Base-by-base conservation (phyloP, 2,113 vertebrate genomes). In the Myrmophylax atrothorax region DNA sequence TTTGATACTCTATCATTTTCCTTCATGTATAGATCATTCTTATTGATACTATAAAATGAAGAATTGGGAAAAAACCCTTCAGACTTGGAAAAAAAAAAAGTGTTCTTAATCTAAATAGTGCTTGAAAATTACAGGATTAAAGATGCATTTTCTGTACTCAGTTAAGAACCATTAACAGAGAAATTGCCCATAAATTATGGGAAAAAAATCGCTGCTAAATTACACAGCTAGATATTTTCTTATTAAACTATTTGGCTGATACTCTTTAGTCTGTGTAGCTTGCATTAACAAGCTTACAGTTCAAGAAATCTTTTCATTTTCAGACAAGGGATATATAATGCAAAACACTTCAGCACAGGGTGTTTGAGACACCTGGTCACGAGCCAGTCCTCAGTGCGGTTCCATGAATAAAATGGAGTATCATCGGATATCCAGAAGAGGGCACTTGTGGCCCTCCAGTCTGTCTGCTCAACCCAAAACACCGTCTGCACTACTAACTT, bases 391-490 rank as follows among this genome's bases (percentile, higher is more conserved):
- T 77, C 74, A 23, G 10, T 37, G 22, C 55, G 68, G 16, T 55
- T 75, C 76, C 74, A 56, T 59, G 67, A 49, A 52, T 81, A 55
- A 80, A 63, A 17, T 91, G 85, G 77, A 95, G 89, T 89, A 92
- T 77, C 91, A 80, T 59, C 14, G 5, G 60, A 66, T 89, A 81
- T 58, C 97, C 89, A 87, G 89, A 50, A 87, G 89, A 81, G 89
- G 89, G 89, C 94, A 84, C 94, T 86, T 96, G 94, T 67, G 75
- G 78, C 84, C 58, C 96, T 97, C 64, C 44, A 63, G 78, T 89
- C 53, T n/a, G 49, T 37, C 37, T 50, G 26, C 69, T 92, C 66
- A 40, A 74, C 55, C 38, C 25, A 78, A 63, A 93, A 22, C 24
- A 7, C 24, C 37, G 35, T 14, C 52, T 69, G 63, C 49, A 2